These are phyloP conservation scores for Poliocrania exsul DNA, from an alignment of 2,797 vertebrate species.

Conservation along the genomic window DNA sequence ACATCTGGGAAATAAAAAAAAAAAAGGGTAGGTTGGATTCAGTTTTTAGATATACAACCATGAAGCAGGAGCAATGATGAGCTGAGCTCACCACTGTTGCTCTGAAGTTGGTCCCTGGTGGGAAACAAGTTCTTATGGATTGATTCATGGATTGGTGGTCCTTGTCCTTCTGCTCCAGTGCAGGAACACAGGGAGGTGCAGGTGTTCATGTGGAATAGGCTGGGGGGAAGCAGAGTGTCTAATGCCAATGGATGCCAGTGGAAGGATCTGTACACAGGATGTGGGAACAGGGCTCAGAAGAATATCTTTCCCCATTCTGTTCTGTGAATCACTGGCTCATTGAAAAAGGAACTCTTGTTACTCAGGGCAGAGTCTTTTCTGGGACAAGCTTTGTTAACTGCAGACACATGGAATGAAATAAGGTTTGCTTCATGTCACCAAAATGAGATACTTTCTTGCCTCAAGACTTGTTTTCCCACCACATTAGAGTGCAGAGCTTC, in stretches of 20 bases:
- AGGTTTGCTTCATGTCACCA: neutral
- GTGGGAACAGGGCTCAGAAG: neutral
- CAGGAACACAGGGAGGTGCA: neutral
- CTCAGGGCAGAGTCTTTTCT: neutral
- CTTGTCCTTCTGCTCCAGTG: neutral
- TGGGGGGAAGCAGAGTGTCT: neutral
- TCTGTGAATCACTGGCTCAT: neutral
- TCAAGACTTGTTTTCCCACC: neutral
- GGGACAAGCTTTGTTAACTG: neutral
- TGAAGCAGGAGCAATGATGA: neutral
- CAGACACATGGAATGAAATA: neutral
- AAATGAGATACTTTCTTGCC: neutral
- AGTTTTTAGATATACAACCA: neutral
- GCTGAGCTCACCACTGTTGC: neutral
- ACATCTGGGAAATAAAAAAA: neutral
- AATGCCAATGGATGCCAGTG: rapidly evolving
- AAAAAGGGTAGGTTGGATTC: neutral
- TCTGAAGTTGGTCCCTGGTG: neutral
- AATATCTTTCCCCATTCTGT: neutral
- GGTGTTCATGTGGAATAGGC: neutral
- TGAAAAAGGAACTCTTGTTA: neutral
- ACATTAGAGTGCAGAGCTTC: neutral
- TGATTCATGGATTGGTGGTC: neutral
- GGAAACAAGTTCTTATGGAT: neutral
- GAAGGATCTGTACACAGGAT: neutral